Base-by-base conservation (phyloP, 2,888 invertebrate species). In the Brachyptera risi region DNA sequence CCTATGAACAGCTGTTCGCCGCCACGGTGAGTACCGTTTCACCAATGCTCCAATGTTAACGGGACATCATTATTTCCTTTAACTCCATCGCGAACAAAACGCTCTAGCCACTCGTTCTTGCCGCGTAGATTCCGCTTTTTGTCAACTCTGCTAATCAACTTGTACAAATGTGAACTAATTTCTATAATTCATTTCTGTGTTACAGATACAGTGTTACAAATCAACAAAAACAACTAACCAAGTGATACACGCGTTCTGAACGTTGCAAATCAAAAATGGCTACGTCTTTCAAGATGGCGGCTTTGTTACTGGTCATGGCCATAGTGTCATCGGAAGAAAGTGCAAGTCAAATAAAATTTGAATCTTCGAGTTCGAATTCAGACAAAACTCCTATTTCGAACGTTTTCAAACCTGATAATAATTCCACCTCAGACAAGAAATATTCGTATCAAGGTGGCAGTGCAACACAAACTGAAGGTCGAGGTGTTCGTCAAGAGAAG, bases 401-500 rank as follows among this genome's bases (percentile, higher is more conserved):
- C 35, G 35, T 54, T 15, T 54, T 54, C 23, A 54, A 54, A 35
- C 37, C 37, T 19, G 19, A 37, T 19, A 35, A 35, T 23, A 35
- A 54, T 35, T 21, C 11, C 7, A 31, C 54, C 2, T 35, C 35
- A 3, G 17, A 35, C 2, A 24, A 24, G 15, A 51, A 26, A 21
- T 42, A 42, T 9, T 26, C 17, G 1, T 31, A 31, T 1, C 13
- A 31, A 17, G 50, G 27, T 15, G n/a, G n/a, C n/a, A 19, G 44
- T 3, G 44, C 31, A 11, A 11, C 31, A 11, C 7, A 5, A 11
- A 11, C 31, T 5, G 56, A 59, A 27, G 63, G 54, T 1, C 26
- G 60, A 50, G 74, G 74, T 19, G 79, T 81, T 58, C 80, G 86
- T 1, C 77, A 81, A 67, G 84, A 89, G 2, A 84, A 88, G 65